Evolutionary conservation across 2,113 vertebrate genomes (phyloP), one percentile per base, ranked within the genome.

Genomic region (Limnothrissa miodon): DNA sequence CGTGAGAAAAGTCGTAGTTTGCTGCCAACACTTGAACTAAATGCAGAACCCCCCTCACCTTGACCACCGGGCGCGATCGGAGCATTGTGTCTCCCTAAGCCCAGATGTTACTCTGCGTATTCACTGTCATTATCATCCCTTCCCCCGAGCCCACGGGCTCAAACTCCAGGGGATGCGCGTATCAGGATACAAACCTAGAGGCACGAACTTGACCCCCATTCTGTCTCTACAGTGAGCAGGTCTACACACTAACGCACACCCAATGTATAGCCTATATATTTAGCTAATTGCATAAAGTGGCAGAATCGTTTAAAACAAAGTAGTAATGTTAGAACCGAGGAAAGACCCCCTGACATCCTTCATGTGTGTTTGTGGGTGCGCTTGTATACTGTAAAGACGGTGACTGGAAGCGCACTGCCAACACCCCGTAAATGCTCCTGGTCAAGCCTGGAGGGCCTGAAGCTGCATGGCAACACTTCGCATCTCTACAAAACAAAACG

Each of bases 111-210:
- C 84, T 45, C 51, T 80, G 83, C 89, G 81, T 85, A 85, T 87
- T 92, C 92, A 93, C 93, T 92, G 89, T 92, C 89, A 93, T 93
- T 92, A 92, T 90, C 91, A 91, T 91, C 91, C 90, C 66, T 74
- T 36, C 66, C 66, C 66, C 66, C 90, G 79, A 48, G 23, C 78
- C 39, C 46, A 36, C 33, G 44, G 80, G 56, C 48, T 29, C 7
- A 80, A 29, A 62, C 23, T 25, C 45, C 70, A 46, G 2, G 79
- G 53, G 46, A 39, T 51, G 53, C 19, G 29, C 11, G 33, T 33
- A 2, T 33, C 66, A 15, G 66, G 29, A 74, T 33, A 36, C 66
- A 29, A 17, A 29, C 10, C 1, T 33, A 11, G 66, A 74, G 29
- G 10, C 66, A 39, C 10, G 5, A 36, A 5, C 25, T n/a, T 66